Percentiles rank a stretch among this genome's conserved stretches.
Evolutionary conservation across 2,888 invertebrate species (phyloP).

Genomic region (Lumbricus terrestris): DNA sequence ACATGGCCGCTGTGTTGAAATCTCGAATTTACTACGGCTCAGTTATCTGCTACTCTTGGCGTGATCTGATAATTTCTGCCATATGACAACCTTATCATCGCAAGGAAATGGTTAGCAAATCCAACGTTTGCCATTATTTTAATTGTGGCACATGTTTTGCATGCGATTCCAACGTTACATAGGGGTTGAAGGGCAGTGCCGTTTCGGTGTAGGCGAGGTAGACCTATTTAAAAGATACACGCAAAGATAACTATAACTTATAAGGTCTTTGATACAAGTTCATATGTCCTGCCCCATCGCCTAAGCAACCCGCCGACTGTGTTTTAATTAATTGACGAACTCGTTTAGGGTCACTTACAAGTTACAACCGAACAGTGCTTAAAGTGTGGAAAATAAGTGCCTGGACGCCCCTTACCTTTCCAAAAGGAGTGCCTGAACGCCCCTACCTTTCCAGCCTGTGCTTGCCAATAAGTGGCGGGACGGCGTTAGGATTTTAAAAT

Average conservation of each 20-base stretch:
- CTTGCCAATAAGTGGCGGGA: too few relatives aligned
- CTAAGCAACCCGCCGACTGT: neutral
- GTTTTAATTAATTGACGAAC: neutral
- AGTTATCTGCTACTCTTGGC: conserved; percentile 39
- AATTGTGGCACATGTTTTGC: neutral
- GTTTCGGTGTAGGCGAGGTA: neutral
- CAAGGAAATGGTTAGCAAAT: neutral
- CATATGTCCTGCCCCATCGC: too few relatives aligned
- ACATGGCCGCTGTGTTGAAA: conserved; percentile 37
- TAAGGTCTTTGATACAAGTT: too few relatives aligned
- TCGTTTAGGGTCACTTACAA: neutral
- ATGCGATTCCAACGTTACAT: neutral
- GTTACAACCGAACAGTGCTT: too few relatives aligned
- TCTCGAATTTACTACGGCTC: conserved; percentile 24
- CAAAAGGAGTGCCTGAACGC: too few relatives aligned
- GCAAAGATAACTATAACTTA: too few relatives aligned
- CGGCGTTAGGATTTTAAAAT: too few relatives aligned
- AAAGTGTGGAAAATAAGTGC: too few relatives aligned
- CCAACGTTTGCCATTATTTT: neutral
- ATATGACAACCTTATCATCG: neutral
- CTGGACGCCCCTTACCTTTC: too few relatives aligned
- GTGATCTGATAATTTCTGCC: conserved; percentile 29
- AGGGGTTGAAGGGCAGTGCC: neutral
- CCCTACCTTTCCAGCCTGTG: too few relatives aligned
- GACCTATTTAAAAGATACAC: neutral